Evolutionary conservation across 1,140 invertebrate genomes (phyloP).

Genomic region (Coboldia fuscipes): DNA sequence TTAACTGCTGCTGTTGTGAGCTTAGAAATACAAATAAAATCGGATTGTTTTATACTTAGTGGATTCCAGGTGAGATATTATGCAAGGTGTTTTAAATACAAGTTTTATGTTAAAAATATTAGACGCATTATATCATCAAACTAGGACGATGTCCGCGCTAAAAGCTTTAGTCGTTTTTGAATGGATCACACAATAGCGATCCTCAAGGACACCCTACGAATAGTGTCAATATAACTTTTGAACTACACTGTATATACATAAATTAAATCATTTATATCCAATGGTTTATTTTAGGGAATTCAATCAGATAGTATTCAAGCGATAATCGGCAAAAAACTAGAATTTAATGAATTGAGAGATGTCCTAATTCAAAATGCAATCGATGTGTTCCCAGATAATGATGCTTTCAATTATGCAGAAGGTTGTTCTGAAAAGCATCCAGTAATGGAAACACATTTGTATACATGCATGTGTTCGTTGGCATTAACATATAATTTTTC

Average conservation of each 20-base stretch:
- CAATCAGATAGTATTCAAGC: conserved; percentile 12
- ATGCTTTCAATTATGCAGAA: conserved; percentile 65
- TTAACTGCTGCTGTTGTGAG: conserved; percentile 45
- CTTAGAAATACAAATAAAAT: conserved; percentile 41
- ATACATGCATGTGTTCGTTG: conserved; percentile 61
- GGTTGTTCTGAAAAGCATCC: conserved; percentile 37
- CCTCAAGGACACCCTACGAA: too few relatives aligned
- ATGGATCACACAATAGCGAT: too few relatives aligned
- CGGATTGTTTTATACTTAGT: conserved; percentile 17
- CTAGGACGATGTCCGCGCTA: too few relatives aligned
- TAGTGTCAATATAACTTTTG: too few relatives aligned
- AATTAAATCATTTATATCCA: too few relatives aligned
- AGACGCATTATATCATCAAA: too few relatives aligned
- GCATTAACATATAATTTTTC: conserved; percentile 57
- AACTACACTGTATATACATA: too few relatives aligned
- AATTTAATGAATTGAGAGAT: conserved; percentile 13
- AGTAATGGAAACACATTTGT: conserved; percentile 54
- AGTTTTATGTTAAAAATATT: too few relatives aligned
- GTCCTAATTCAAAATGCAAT: conserved; percentile 32
- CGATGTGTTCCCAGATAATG: conserved; percentile 73
- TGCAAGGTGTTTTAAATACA: too few relatives aligned
- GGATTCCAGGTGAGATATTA: conserved; percentile 11
- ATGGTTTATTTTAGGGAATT: too few relatives aligned
- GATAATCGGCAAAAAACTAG: conserved; percentile 16
- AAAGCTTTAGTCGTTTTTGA: too few relatives aligned